Evolutionary conservation across 2,888 invertebrate species (phyloP).

Genomic region (Cerastis rubricosa): DNA sequence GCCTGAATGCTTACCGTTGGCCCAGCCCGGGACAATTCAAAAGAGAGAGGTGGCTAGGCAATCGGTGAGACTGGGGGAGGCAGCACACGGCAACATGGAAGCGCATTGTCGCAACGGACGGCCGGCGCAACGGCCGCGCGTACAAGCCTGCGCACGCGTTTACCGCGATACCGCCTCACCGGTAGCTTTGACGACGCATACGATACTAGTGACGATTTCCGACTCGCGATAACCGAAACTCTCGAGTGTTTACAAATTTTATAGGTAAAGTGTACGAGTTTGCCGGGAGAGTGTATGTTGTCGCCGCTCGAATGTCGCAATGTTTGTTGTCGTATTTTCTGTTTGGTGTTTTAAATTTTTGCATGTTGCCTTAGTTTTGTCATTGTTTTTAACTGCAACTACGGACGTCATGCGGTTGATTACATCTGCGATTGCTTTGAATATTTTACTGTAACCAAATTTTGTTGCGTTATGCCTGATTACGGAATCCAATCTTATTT

Average conservation of each 20-base stretch:
- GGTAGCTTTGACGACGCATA: constrained; percentile 63
- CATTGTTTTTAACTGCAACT: constrained; percentile 48
- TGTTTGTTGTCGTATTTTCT: constrained; percentile 65
- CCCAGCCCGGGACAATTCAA: constrained; percentile 79
- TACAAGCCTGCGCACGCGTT: constrained; percentile 81
- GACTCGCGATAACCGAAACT: constrained; percentile 68
- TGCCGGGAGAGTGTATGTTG: constrained; percentile 62
- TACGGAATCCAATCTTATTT: constrained; percentile 26
- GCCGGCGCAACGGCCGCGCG: constrained; percentile 87
- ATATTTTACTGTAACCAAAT: constrained; percentile 13
- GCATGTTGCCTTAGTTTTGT: constrained; percentile 49
- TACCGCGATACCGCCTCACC: constrained; percentile 60
- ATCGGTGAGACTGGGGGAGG: constrained; percentile 84
- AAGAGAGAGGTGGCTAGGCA: constrained; percentile 89
- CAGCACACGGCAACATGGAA: constrained; percentile 79
- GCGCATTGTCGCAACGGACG: constrained; percentile 88
- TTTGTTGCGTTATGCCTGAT: constrained; percentile 34
- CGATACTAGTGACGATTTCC: constrained; percentile 67
- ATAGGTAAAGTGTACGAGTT: constrained; percentile 73
- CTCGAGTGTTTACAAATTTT: constrained; percentile 71
- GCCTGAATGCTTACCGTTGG: constrained; percentile 75
- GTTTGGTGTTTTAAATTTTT: constrained; percentile 58
- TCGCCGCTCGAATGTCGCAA: constrained; percentile 71
- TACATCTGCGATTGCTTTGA: constrained; percentile 18
- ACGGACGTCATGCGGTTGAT: constrained; percentile 35